Conservation (phyloP, 2,113 vertebrate species). For the Marmota flaviventris region DNA sequence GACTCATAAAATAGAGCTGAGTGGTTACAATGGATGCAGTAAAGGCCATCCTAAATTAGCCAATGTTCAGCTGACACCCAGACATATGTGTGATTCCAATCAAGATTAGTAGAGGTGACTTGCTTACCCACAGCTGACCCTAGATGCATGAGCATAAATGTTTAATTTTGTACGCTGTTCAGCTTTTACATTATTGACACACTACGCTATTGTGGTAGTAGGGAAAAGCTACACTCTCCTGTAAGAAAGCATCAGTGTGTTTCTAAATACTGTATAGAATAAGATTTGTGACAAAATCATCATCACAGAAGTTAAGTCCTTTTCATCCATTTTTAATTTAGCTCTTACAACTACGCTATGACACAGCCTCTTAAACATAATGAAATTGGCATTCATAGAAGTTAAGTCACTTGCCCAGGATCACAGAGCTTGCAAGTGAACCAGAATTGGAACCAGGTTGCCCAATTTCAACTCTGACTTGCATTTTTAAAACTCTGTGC, state of each 20-base stretch:
- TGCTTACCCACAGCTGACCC: neutral
- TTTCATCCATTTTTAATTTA: constrained; percentile 34
- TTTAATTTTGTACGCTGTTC: neutral
- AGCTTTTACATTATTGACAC: neutral
- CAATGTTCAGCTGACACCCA: neutral
- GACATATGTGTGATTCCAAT: neutral
- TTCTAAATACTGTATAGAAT: neutral
- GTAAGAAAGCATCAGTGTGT: neutral
- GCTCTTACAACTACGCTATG: neutral
- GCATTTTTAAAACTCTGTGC: neutral
- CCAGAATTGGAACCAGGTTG: constrained; percentile 14
- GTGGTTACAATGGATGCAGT: neutral
- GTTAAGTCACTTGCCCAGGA: neutral
- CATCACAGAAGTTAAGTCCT: neutral
- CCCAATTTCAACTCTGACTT: constrained; percentile 18
- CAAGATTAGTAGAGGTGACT: neutral
- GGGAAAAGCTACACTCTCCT: neutral
- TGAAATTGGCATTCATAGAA: neutral
- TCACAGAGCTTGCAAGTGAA: neutral
- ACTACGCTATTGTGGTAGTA: neutral
- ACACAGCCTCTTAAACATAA: constrained; percentile 15
- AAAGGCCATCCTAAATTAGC: neutral
- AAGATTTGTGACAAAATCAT: constrained; percentile 28
- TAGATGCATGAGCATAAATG: neutral
- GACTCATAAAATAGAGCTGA: neutral